A percentile compares a stretch with the other conserved stretches of the same genome.
Conservation (phyloP, 64 coral and sea anemone species). For the Trachythela sp. region DNA sequence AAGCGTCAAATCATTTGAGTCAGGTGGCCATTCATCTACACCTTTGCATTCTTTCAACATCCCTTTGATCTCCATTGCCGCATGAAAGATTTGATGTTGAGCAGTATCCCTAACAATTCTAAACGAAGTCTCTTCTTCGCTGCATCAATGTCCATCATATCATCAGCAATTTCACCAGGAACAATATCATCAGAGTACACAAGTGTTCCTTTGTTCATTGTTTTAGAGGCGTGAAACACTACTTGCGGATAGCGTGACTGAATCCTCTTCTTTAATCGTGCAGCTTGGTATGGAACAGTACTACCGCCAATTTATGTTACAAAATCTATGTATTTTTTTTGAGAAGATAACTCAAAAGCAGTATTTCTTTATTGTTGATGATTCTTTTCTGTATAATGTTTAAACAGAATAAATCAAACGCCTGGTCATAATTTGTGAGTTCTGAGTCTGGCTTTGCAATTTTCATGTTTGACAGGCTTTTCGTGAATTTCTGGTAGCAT, state of each 20-base stretch:
- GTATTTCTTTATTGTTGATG: neutral
- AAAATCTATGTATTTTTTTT: neutral
- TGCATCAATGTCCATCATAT: neutral
- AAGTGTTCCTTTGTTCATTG: neutral
- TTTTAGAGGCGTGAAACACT: slow-evolving; percentile 30
- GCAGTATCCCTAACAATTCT: neutral
- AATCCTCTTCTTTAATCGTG: slow-evolving; percentile 36
- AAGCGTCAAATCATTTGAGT: neutral
- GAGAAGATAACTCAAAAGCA: neutral
- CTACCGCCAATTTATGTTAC: neutral
- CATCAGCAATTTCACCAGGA: slow-evolving; percentile 5
- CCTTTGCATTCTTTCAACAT: neutral
- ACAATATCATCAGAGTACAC: slow-evolving; percentile 12
- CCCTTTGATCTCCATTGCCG: neutral
- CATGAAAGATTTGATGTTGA: neutral
- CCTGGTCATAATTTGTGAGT: neutral
- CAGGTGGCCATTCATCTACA: neutral
- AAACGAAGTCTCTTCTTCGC: neutral
- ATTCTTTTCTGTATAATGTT: neutral
- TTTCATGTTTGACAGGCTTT: neutral
- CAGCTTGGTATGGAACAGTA: slow-evolving; percentile 9
- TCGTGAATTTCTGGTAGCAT: slow-evolving; percentile 29
- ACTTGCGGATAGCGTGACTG: slow-evolving; percentile 17
- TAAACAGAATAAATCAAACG: neutral
- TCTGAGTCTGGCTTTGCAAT: neutral